phyloP scores from a whole-genome alignment of 2,113 vertebrate genomes.

The Anas platyrhynchos region DNA sequence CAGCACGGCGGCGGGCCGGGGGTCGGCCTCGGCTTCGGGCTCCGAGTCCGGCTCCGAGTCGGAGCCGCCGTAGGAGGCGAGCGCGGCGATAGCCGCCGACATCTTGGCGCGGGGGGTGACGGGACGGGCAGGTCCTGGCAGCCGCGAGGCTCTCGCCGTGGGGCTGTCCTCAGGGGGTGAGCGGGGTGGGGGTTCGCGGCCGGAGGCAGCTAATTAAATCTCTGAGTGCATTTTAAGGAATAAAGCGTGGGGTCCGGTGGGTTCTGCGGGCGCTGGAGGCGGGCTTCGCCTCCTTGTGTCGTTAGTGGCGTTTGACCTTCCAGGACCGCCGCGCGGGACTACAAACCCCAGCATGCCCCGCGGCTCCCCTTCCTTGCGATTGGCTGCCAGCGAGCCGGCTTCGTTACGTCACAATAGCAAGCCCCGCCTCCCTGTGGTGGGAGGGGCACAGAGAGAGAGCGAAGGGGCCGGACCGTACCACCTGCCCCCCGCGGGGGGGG shows the following conservation, averaged over 20 bases:
- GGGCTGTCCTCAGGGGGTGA: not conserved
- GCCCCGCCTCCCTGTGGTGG: too few relatives aligned
- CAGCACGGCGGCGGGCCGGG: too few relatives aligned
- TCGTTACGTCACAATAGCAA: too few relatives aligned
- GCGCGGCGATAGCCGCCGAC: slow-evolving; percentile 83
- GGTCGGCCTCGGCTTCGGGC: slow-evolving; percentile 75
- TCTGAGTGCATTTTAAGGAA: fast-evolving
- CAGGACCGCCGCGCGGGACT: not conserved
- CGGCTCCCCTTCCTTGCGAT: not conserved
- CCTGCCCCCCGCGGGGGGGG: too few relatives aligned
- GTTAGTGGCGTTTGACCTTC: not conserved
- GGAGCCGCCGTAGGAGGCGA: slow-evolving; percentile 89
- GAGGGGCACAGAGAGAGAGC: too few relatives aligned
- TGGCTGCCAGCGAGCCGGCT: too few relatives aligned
- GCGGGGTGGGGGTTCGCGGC: fast-evolving
- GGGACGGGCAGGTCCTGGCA: slow-evolving; percentile 33
- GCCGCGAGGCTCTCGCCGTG: fast-evolving
- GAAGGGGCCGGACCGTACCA: too few relatives aligned
- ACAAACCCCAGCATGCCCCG: slow-evolving; percentile 22
- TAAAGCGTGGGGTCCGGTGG: fast-evolving
- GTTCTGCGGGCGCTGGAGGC: fast-evolving
- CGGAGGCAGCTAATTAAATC: fast-evolving
- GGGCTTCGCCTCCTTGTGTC: fast-evolving
- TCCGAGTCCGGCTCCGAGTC: slow-evolving; percentile 88
- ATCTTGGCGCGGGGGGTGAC: slow-evolving; percentile 74